Evolutionary conservation across 2,888 invertebrate species (phyloP).

Genomic region (Magallana nippona): DNA sequence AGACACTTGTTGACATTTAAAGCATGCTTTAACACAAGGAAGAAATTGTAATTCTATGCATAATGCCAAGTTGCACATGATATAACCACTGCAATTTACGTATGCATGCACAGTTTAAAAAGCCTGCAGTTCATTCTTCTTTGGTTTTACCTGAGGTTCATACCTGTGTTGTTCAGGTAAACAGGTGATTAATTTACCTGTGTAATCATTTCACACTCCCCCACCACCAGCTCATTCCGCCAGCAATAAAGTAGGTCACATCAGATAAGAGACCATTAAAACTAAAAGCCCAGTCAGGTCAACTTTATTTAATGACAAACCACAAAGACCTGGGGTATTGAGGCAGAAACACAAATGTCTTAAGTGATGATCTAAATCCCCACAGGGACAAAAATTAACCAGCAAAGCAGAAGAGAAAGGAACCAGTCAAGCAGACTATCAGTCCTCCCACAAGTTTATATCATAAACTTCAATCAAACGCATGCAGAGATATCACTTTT

Average conservation of each 20-base stretch:
- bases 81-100: background rate
- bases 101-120: background rate
- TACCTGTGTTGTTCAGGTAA: conserved; percentile 6
- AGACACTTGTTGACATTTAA: background rate
- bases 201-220: conserved; percentile 27
- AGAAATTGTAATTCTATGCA: background rate
- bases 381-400: too few relatives aligned
- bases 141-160: background rate
- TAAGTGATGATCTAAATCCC: too few relatives aligned
- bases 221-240: conserved; percentile 25
- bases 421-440: too few relatives aligned
- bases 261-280: background rate
- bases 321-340: background rate
- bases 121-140: background rate
- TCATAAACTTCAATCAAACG: too few relatives aligned
- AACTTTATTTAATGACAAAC: conserved; percentile 1
- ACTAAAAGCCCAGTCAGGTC: background rate
- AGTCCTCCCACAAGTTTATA: too few relatives aligned
- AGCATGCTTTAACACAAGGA: conserved; percentile 9
- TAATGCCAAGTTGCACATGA: background rate
- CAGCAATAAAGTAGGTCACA: background rate
- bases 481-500: too few relatives aligned
- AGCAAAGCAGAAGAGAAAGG: too few relatives aligned
- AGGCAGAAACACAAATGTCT: background rate
- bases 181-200: conserved; percentile 27